Evolutionary conservation across 37 sponge, comb jelly and placozoan genomes (phyloP).

Genomic region (Mnemiopsis leidyi): DNA sequence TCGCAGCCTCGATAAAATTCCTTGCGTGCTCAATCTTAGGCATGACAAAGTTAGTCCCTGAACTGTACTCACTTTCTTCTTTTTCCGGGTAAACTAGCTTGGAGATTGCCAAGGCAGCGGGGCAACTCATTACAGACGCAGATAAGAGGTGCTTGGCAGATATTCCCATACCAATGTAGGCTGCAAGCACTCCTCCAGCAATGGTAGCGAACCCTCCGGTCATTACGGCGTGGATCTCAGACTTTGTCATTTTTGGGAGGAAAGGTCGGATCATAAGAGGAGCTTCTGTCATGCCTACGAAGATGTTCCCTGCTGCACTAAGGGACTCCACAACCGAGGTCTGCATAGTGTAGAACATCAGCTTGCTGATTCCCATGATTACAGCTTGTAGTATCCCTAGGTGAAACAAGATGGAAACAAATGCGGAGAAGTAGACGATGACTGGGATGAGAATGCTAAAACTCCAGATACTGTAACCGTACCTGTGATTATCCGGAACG

Average conservation of each 20-base stretch:
- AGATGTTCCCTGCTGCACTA: slow-evolving; percentile 66
- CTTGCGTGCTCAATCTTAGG: slow-evolving; percentile 5
- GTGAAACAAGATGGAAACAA: slow-evolving; percentile 52
- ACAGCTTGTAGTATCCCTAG: slow-evolving; percentile 51
- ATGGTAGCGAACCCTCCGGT: slow-evolving; percentile 66
- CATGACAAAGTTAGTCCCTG: slow-evolving; percentile 12
- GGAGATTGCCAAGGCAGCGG: slow-evolving; percentile 67
- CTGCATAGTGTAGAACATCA: slow-evolving; percentile 67
- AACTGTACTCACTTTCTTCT: slow-evolving; percentile 28
- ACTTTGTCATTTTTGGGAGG: slow-evolving; percentile 61
- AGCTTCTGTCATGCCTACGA: slow-evolving; percentile 66
- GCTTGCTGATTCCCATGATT: slow-evolving; percentile 57
- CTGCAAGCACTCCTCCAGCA: slow-evolving; percentile 62
- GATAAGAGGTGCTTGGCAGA: slow-evolving; percentile 64
- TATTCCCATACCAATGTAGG: slow-evolving; percentile 56
- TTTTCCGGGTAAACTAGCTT: slow-evolving; percentile 64
- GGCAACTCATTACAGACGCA: slow-evolving; percentile 65
- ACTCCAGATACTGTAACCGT: background rate
- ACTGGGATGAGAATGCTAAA: slow-evolving; percentile 28
- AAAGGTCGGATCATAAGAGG: slow-evolving; percentile 67
- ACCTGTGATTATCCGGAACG: background rate
- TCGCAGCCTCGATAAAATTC: slow-evolving; percentile 65
- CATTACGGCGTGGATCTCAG: slow-evolving; percentile 66
- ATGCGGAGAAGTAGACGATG: slow-evolving; percentile 55
- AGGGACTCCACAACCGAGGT: slow-evolving; percentile 66